Base-by-base conservation (phyloP, 2,888 invertebrate genomes). In the Macaria liturata region DNA sequence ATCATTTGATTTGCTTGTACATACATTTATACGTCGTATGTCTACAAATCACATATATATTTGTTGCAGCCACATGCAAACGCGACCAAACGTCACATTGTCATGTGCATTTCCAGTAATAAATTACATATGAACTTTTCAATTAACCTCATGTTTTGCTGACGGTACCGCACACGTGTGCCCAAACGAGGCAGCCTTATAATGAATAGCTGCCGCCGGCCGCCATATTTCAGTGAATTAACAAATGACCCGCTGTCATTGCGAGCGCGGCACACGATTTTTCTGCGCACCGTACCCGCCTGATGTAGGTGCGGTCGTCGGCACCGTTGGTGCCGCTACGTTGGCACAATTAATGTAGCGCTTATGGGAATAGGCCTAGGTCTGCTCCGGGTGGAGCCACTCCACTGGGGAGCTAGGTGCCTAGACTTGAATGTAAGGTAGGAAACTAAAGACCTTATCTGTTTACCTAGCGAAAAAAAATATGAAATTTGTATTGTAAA, bases 171-270 rank as follows among this genome's bases (percentile, higher is more conserved):
- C 65, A 83, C 91, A 90, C 90, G 89, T 88, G 89, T 83, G 88
- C 86, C 78, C 86, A 86, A 89, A 86, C 88, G 88, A 88, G 87
- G 86, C 75, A 80, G 84, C 87, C 87, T 83, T 84, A 86, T 91
- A 91, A 91, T 88, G 89, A 89, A 91, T 89, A 75, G 88, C 88
- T 87, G 88, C 86, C 88, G 86, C 84, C 82, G 81, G 81, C 80
- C 83, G 76, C 88, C 86, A 90, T 91, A 91, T 90, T 89, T 91
- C 90, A 91, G 82, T 78, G 89, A 86, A 90, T 91, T 91, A 90
- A 91, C 91, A 91, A 91, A 91, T 88, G 89, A 88, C 86, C 83
- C 68, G 71, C 86, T 84, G 91, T 90, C 91, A 83, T 75, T 77
- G 81, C 72, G 78, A 73, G 86, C 84, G 84, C 84, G 82, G 84